Base-by-base conservation (phyloP, 2,888 invertebrate species). In the Dicroscelio sp. region DNA sequence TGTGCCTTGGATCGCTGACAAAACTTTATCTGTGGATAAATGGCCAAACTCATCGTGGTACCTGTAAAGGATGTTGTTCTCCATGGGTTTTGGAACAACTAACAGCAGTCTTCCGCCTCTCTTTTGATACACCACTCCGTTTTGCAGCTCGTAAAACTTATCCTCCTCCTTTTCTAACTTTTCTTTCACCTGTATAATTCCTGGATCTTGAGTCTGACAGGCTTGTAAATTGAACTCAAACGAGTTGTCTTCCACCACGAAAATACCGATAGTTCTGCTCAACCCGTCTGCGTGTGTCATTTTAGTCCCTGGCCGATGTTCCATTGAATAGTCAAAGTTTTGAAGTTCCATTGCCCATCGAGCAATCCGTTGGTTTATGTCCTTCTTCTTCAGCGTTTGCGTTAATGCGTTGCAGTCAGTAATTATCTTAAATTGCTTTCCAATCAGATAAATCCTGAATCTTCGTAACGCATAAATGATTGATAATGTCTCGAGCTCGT, bases 201-300 rank as follows among this genome's bases (percentile, higher is more conserved):
- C 23, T 23, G 27, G 5, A 63, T 78, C 76, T 38, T 60, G 38
- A 8, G 3, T 3, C 33, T 78, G 60, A 31, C 60, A 78, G 27
- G 27, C 10, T 60, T 17, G 14, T 3, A 78, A n/a, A 20, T 60
- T 43, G n/a, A 38, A 78, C 27, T 78, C 76, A 60, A 78, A 78
- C 1, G 60, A 55, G 25, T 78, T 78, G 6, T 78, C 60, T 10
- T 78, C 76, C 2, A 78, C 52, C 20, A 76, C 35, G 2, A 38
- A 1, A 2, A 69, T 25, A 2, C 10, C 23, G 25, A n/a, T 25
- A 38, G 12, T 23, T 17, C 69, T 3, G 30, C 69, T 69, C 12
- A 69, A 25, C 4, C 38, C 30, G 20, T 69, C 69, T 10, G 25
- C 69, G 20, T 69, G 69, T 12, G 35, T 12, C 38, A 69, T 69